Conservation (phyloP, 1,140 invertebrate genomes). For the Drosophila pruinosa region DNA sequence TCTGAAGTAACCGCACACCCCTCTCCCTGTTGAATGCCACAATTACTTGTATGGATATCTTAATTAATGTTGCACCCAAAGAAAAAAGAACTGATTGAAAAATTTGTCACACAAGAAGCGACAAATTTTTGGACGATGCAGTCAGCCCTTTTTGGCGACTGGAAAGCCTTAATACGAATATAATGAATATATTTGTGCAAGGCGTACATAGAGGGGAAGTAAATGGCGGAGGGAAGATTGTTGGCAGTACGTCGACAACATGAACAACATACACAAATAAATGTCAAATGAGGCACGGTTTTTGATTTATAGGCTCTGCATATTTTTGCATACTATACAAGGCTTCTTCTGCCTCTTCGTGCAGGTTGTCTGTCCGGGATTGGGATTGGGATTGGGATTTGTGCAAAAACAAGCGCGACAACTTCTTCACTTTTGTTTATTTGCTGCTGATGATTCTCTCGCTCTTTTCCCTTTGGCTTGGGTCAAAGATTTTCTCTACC, state of each 20-base stretch:
- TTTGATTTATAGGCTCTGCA: slow-evolving; percentile 49
- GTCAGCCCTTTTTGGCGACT: slow-evolving; percentile 14
- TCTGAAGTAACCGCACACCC: too few relatives aligned
- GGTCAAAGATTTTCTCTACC: slow-evolving; percentile 46
- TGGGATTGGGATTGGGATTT: neutral
- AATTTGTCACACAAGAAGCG: slow-evolving; percentile 42
- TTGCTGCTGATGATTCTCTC: neutral
- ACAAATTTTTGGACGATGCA: slow-evolving; percentile 40
- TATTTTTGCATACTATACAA: slow-evolving; percentile 42
- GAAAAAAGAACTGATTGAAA: neutral
- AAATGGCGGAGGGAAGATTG: neutral
- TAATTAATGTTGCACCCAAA: slow-evolving; percentile 7
- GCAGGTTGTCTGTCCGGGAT: slow-evolving; percentile 10
- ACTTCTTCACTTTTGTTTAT: slow-evolving; percentile 22
- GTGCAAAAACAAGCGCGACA: slow-evolving; percentile 19
- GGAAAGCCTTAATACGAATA: slow-evolving; percentile 1
- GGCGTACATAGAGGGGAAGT: neutral
- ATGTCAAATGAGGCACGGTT: slow-evolving; percentile 43
- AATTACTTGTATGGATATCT: neutral
- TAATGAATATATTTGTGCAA: slow-evolving; percentile 30
- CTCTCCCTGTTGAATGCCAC: neutral
- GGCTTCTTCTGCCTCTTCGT: neutral
- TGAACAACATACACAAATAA: slow-evolving; percentile 14
- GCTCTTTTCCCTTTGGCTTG: slow-evolving; percentile 2
- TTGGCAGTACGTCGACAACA: neutral